Evolutionary conservation across 1,140 invertebrate species (phyloP), one percentile per base, ranked within the genome.

Genomic region (Drosophila nigrodunni): DNA sequence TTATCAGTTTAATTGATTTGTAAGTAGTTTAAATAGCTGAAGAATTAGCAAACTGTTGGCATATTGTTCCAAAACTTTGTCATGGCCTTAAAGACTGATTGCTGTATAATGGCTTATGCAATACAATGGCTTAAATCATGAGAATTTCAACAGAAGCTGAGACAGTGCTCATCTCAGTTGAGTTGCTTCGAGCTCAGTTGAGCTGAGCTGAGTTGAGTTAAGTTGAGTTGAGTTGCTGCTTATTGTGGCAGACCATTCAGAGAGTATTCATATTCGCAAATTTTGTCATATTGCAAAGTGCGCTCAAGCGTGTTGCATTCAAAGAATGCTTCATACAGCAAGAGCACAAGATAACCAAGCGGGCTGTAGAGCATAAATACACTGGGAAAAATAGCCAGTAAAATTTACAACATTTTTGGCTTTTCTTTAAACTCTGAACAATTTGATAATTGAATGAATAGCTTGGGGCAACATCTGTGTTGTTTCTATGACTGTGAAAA

Each of bases 231-330:
- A 34, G 50, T 39, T 49, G 44, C 18, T 6, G 25, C 25, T 30
- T 5, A 54, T 54, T 54, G 30, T 8, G 30, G 50, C 25, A 25
- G 52, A 55, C 41, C 15, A 44, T 41, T 49, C 66, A 30, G 2
- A 35, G 30, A 68, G 34, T 25, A 69, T 72, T 66, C 62, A 60
- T 41, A 75, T 66, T 66, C 61, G 57, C 55, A 55, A 74, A 61
- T 49, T 82, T 72, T 74, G 77, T 82, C 83, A 88, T 81, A 88
- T 82, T 82, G 73, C 82, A 82, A 67, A 74, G 65, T 80, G 78
- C 79, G 54, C 76, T 76, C 69, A 74, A 68, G 82, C 77, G 77
- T 87, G 79, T 4, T 59, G 59, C 82, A 80, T 81, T 86, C 83
- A 80, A 61, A 52, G 52, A 62, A 72, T 37, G 49, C 58, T 64